These are phyloP conservation scores for Alosa sapidissima DNA, from an alignment of 2,797 vertebrate genomes.

Conservation along the genomic window DNA sequence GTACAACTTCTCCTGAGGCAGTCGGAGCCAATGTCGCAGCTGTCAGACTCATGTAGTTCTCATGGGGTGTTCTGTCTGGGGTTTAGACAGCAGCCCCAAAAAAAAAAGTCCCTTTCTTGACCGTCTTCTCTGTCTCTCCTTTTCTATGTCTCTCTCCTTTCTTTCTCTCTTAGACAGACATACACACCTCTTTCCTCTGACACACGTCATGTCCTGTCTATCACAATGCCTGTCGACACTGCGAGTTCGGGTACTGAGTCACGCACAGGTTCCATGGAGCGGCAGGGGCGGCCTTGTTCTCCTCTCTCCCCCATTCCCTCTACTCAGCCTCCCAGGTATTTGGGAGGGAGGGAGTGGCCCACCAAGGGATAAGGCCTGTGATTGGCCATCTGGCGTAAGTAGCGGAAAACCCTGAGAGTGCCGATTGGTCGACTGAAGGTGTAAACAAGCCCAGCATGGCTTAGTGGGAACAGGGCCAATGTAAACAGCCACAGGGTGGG, in stretches of 20 bases:
- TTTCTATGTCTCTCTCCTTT: conserved; percentile 7
- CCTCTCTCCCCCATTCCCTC: neutral
- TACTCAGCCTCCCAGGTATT: conserved; percentile 2
- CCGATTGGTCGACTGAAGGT: neutral
- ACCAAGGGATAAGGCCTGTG: neutral
- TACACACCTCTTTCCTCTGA: neutral
- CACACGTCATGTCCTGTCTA: conserved; percentile 8
- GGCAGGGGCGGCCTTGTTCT: neutral
- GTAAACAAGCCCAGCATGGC: conserved; percentile 31
- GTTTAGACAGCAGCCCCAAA: neutral
- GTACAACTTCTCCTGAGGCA: conserved; percentile 5
- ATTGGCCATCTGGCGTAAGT: conserved; percentile 18
- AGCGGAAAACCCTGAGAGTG: neutral
- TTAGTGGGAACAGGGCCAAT: neutral
- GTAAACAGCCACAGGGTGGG: conserved; percentile 12
- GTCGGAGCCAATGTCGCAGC: neutral
- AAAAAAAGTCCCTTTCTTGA: neutral
- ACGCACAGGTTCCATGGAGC: neutral
- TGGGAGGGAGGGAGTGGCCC: neutral
- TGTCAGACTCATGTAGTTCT: conserved; percentile 22
- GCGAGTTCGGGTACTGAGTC: neutral
- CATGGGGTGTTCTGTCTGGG: neutral
- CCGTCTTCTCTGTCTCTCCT: neutral
- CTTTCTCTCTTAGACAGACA: neutral
- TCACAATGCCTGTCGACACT: neutral